These are phyloP conservation scores for Strigamia crassipes DNA, from an alignment of 2,888 invertebrate species.

Conservation along the genomic window DNA sequence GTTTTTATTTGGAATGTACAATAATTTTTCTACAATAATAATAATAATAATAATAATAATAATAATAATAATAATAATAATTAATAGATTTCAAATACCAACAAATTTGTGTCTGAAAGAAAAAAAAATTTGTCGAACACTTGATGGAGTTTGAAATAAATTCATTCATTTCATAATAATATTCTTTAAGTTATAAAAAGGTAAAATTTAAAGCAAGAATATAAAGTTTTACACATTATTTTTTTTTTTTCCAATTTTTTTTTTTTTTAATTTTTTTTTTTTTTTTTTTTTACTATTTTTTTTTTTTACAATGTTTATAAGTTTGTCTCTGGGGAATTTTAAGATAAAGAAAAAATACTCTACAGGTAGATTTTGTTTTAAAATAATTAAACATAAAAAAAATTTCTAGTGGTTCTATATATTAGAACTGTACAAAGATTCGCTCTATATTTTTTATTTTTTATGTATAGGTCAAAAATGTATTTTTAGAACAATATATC, in stretches of 20 bases:
- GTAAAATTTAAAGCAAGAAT: slow-evolving; percentile 38
- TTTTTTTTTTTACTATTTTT: slow-evolving; percentile 1
- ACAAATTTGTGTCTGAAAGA: slow-evolving; percentile 11
- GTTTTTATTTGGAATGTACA: slow-evolving; percentile 42
- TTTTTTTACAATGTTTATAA: slow-evolving; percentile 38
- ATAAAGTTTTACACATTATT: slow-evolving; percentile 35
- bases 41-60: slow-evolving; percentile 36
- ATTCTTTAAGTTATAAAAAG: slow-evolving; percentile 31
- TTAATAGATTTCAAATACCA: slow-evolving; percentile 38
- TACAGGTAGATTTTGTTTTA: slow-evolving; percentile 19
- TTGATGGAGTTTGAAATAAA: slow-evolving; percentile 39
- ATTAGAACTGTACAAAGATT: slow-evolving; percentile 40
- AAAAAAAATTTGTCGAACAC: neutral
- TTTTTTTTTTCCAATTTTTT: slow-evolving; percentile 27
- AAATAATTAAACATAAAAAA: slow-evolving; percentile 28
- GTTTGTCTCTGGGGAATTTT: slow-evolving; percentile 35
- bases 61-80: slow-evolving; percentile 26
- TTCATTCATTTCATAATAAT: neutral
- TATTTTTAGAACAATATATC: slow-evolving; percentile 26
- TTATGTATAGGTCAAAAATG: slow-evolving; percentile 31
- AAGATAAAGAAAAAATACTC: slow-evolving; percentile 25
- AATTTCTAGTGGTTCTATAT: slow-evolving; percentile 30
- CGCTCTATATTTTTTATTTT: slow-evolving; percentile 23
- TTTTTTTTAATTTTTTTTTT: neutral
- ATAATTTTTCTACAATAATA: slow-evolving; percentile 42